These are phyloP conservation scores for Gadopsis marmoratus DNA, from an alignment of 2,797 vertebrate species.

Conservation along the genomic window DNA sequence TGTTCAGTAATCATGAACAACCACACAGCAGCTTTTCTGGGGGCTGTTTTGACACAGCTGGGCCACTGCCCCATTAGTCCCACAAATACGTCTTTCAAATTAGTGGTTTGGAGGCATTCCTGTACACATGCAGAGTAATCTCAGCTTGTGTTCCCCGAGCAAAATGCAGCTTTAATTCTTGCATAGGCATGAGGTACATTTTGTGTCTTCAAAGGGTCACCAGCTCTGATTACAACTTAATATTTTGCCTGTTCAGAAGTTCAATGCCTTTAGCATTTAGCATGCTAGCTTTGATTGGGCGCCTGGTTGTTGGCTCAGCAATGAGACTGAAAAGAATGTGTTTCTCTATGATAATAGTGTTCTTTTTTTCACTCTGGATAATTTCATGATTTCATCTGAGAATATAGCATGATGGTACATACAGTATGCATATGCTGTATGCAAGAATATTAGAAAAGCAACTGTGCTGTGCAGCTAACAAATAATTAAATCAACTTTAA, in stretches of 20 bases:
- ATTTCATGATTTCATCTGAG: constrained; percentile 9
- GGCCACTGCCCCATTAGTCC: constrained; percentile 77
- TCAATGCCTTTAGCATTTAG: constrained; percentile 55
- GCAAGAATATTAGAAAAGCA: constrained; percentile 3
- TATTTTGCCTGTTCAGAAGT: constrained; percentile 59
- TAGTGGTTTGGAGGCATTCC: constrained; percentile 72
- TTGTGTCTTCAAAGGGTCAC: constrained; percentile 74
- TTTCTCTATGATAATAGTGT: constrained; percentile 36
- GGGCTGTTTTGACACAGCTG: constrained; percentile 80
- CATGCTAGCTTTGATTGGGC: constrained; percentile 54
- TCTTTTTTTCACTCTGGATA: constrained; percentile 31
- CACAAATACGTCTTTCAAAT: constrained; percentile 78
- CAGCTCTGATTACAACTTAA: constrained; percentile 68
- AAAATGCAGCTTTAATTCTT: constrained; percentile 60
- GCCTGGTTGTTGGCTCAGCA: constrained; percentile 44
- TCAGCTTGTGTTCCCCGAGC: constrained; percentile 59
- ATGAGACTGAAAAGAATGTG: constrained; percentile 31
- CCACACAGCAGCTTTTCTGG: constrained; percentile 68
- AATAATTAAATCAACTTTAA: neutral
- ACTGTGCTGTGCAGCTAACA: neutral
- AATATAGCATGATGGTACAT: neutral
- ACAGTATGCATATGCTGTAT: neutral
- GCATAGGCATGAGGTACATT: constrained; percentile 48
- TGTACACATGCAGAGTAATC: constrained; percentile 61
- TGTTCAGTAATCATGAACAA: constrained; percentile 81